Evolutionary conservation across 2,113 vertebrate species (phyloP).

Genomic region (Megaceryle maxima): DNA sequence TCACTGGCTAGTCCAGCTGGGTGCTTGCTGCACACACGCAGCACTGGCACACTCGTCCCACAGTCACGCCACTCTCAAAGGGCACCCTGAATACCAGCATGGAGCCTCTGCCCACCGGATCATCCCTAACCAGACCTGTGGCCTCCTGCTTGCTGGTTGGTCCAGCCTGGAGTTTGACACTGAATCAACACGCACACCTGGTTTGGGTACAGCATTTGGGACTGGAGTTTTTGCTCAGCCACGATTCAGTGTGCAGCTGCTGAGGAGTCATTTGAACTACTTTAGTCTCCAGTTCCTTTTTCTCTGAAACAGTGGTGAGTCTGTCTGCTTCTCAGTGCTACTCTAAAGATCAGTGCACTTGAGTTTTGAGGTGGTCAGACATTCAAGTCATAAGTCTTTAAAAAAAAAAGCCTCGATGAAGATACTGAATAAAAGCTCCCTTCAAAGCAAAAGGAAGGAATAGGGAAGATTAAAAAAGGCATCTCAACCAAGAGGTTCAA

Average conservation of each 20-base stretch:
- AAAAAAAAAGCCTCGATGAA: background rate
- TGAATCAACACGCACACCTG: rapidly evolving
- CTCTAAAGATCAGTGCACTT: background rate
- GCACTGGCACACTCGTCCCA: background rate
- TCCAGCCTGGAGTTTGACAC: background rate
- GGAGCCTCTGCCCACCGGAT: rapidly evolving
- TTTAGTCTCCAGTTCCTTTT: background rate
- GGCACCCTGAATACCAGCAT: background rate
- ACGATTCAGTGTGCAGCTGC: background rate
- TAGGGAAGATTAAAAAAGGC: background rate
- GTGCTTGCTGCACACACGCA: rapidly evolving
- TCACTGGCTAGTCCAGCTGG: rapidly evolving
- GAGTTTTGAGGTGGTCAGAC: background rate
- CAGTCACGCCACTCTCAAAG: rapidly evolving
- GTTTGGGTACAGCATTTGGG: background rate
- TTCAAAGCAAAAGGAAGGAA: constrained; percentile 16
- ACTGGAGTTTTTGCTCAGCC: background rate
- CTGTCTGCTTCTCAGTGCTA: background rate
- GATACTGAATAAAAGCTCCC: background rate
- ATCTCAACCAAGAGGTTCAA: background rate
- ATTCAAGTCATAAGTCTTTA: background rate
- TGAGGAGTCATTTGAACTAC: background rate
- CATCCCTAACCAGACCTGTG: background rate
- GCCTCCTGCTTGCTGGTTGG: rapidly evolving
- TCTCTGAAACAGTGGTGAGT: background rate